These are phyloP conservation scores for Dasyprocta punctata DNA, from an alignment of 2,113 vertebrate species.

Conservation along the genomic window DNA sequence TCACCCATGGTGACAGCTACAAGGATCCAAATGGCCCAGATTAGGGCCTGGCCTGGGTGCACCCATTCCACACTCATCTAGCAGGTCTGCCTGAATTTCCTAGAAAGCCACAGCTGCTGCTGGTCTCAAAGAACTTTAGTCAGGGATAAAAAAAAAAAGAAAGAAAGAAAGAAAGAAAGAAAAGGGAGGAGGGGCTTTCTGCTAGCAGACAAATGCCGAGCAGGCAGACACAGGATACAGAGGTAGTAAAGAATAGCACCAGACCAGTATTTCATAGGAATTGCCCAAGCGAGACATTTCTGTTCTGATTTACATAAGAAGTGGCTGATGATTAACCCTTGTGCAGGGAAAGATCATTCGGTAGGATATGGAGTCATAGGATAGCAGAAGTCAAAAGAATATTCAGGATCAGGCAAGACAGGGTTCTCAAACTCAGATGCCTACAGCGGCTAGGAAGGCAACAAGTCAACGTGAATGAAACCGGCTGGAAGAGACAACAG, in stretches of 20 bases:
- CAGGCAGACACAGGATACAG: neutral
- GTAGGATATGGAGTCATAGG: neutral
- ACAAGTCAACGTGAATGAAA: neutral
- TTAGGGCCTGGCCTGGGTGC: neutral
- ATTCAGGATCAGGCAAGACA: neutral
- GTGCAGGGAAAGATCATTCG: neutral
- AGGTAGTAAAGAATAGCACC: neutral
- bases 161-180: no score
- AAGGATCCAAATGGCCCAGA: constrained; percentile 65
- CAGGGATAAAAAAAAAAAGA: neutral
- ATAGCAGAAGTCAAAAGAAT: neutral
- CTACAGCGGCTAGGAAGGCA: neutral
- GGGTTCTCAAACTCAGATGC: neutral
- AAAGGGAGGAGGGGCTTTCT: neutral
- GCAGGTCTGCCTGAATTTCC: neutral
- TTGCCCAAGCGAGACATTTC: constrained; percentile 61
- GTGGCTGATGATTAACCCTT: constrained; percentile 70
- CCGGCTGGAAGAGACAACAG: neutral
- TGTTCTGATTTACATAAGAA: constrained; percentile 71
- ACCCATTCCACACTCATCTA: constrained; percentile 44
- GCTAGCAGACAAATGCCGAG: neutral
- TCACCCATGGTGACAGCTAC: constrained; percentile 57
- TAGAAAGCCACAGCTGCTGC: neutral
- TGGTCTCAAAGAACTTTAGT: neutral
- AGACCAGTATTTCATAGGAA: neutral